Percentiles rank a stretch among this genome's conserved stretches.
Evolutionary conservation across 1,140 invertebrate species (phyloP).

Genomic region (Lepidostoma basale): DNA sequence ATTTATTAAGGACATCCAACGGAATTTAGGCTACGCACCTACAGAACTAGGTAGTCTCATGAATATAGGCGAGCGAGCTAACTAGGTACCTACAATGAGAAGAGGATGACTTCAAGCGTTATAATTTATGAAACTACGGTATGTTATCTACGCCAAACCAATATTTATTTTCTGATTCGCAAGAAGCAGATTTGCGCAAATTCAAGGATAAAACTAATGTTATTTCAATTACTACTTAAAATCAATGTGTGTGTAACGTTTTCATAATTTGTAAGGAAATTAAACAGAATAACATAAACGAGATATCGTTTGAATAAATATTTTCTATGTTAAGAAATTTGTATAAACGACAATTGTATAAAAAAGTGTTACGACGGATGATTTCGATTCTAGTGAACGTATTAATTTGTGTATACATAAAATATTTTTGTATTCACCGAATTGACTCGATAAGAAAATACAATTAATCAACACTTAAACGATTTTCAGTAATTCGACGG

Average conservation of each 20-base stretch:
- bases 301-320: too few species aligned
- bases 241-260: too few species aligned
- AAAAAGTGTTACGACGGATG: background rate
- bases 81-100: background rate
- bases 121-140: background rate
- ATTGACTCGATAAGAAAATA: slow-evolving; percentile 21
- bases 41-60: background rate
- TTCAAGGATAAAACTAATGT: too few species aligned
- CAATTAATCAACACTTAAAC: slow-evolving; percentile 16
- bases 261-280: too few species aligned
- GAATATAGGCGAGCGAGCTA: background rate
- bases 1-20: too few species aligned
- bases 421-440: background rate
- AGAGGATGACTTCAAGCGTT: background rate
- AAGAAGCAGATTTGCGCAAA: slow-evolving; percentile 2
- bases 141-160: background rate
- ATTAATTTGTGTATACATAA: too few species aligned
- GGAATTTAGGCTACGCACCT: too few species aligned
- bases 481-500: slow-evolving; percentile 26
- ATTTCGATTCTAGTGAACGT: slow-evolving; percentile 4
- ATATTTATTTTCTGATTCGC: background rate
- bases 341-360: too few species aligned
- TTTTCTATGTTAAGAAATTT: too few species aligned
- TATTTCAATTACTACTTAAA: too few species aligned
- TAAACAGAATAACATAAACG: too few species aligned